These are phyloP conservation scores for Andricus quercusramuli DNA, from an alignment of 2,888 invertebrate genomes.

Conservation along the genomic window DNA sequence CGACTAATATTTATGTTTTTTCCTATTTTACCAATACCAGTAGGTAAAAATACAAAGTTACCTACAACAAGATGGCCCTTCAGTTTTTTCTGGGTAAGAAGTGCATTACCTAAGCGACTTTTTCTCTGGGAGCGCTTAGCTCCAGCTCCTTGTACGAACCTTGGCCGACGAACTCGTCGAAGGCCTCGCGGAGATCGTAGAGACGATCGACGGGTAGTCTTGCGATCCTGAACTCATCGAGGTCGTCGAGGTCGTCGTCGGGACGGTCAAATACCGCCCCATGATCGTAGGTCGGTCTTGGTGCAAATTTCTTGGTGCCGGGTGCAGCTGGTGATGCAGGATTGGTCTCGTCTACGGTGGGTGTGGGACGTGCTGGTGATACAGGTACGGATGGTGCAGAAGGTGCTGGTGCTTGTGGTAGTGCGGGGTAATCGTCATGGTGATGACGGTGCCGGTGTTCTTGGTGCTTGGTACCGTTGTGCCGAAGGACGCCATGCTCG, in stretches of 20 bases:
- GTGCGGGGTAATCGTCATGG: constrained; percentile 67
- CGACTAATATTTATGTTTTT: too few species aligned
- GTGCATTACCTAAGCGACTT: background rate
- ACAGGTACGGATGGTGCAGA: constrained; percentile 66
- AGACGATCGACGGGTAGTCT: constrained; percentile 82
- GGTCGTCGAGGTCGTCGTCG: constrained; percentile 79
- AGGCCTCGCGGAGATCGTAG: constrained; percentile 83
- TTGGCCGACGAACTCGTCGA: constrained; percentile 84
- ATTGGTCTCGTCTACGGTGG: constrained; percentile 69
- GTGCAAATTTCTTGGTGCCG: constrained; percentile 72
- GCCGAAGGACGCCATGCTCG: constrained; percentile 51
- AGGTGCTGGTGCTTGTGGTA: constrained; percentile 66
- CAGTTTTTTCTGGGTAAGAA: background rate
- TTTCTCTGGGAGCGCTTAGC: background rate
- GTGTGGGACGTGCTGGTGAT: constrained; percentile 69
- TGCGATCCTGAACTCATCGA: constrained; percentile 76
- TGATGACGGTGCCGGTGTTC: constrained; percentile 75
- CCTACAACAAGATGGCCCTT: too few species aligned
- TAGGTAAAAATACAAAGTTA: too few species aligned
- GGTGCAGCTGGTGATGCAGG: constrained; percentile 70
- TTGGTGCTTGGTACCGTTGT: constrained; percentile 68
- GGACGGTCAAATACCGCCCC: constrained; percentile 80
- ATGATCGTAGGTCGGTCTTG: constrained; percentile 77
- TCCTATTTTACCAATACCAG: too few species aligned
- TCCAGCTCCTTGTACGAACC: constrained; percentile 81